A percentile compares a stretch with the other conserved stretches of the same genome.
phyloP scores from a whole-genome alignment of 2,113 vertebrate genomes.

The Morone chrysops region DNA sequence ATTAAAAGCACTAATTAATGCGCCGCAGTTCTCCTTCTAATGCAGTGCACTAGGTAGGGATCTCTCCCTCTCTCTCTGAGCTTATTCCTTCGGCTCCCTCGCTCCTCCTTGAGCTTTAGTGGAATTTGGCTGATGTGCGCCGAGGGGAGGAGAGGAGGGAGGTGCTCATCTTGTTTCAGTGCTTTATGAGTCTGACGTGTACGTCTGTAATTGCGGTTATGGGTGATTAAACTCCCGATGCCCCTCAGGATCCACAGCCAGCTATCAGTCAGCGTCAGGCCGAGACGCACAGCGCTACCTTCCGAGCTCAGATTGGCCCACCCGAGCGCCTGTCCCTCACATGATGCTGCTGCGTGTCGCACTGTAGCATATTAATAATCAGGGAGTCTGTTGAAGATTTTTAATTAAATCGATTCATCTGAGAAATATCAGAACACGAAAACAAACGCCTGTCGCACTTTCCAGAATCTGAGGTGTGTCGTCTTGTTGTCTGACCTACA shows the following conservation, averaged over 20 bases:
- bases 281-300: constrained; percentile 39
- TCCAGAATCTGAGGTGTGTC: neutral
- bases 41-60: constrained; percentile 51
- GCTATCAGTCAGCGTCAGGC: constrained; percentile 81
- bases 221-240: constrained; percentile 89
- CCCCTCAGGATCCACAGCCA: constrained; percentile 82
- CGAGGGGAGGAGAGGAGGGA: constrained; percentile 69
- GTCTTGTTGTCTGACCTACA: too few species aligned
- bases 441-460: neutral
- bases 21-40: constrained; percentile 53
- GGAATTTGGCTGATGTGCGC: constrained; percentile 79
- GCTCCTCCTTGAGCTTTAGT: constrained; percentile 77
- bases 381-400: neutral
- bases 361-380: neutral
- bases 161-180: constrained; percentile 85
- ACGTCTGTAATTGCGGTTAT: constrained; percentile 87
- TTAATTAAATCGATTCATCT: neutral
- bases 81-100: constrained; percentile 63
- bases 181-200: constrained; percentile 86
- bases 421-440: neutral
- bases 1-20: constrained; percentile 79
- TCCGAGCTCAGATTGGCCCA: constrained; percentile 54
- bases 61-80: constrained; percentile 46
- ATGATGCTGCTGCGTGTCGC: constrained; percentile 28
- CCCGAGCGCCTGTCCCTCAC: constrained; percentile 41